Conservation (phyloP, 92 coral and sea anemone genomes). For the Anthopleura xanthogrammica region DNA sequence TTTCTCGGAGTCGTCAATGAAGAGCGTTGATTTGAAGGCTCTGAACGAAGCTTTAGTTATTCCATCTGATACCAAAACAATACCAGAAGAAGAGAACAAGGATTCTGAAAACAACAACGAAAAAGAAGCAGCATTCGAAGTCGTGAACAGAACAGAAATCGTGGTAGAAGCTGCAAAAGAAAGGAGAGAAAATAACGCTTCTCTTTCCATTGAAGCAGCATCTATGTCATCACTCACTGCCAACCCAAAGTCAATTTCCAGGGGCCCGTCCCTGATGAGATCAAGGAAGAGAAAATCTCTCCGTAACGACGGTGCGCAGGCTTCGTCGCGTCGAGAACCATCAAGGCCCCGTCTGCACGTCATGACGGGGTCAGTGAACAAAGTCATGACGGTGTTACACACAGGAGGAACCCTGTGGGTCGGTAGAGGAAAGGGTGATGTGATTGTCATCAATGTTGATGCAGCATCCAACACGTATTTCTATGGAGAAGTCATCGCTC, state of each 20-base stretch:
- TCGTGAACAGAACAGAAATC: slow-evolving; percentile 61
- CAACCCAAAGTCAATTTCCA: slow-evolving; percentile 32
- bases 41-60: background rate
- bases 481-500: slow-evolving; percentile 74
- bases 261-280: slow-evolving; percentile 61
- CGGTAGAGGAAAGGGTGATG: slow-evolving; percentile 77
- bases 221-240: slow-evolving; percentile 51
- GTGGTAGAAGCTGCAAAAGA: slow-evolving; percentile 49
- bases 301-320: slow-evolving; percentile 20
- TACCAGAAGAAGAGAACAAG: background rate
- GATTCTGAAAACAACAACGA: slow-evolving; percentile 14
- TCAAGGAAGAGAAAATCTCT: slow-evolving; percentile 55
- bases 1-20: background rate
- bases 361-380: slow-evolving; percentile 71
- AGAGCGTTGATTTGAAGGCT: background rate
- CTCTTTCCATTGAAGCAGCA: slow-evolving; percentile 25
- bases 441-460: slow-evolving; percentile 67
- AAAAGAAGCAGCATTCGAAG: slow-evolving; percentile 43
- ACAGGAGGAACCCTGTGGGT: slow-evolving; percentile 80
- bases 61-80: background rate
- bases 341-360: slow-evolving; percentile 68
- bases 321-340: slow-evolving; percentile 24
- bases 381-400: slow-evolving; percentile 69
- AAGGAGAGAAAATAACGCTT: slow-evolving; percentile 14
- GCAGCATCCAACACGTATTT: slow-evolving; percentile 40